Evolutionary conservation across 2,888 invertebrate species (phyloP).

Genomic region (Miltochrista miniata): DNA sequence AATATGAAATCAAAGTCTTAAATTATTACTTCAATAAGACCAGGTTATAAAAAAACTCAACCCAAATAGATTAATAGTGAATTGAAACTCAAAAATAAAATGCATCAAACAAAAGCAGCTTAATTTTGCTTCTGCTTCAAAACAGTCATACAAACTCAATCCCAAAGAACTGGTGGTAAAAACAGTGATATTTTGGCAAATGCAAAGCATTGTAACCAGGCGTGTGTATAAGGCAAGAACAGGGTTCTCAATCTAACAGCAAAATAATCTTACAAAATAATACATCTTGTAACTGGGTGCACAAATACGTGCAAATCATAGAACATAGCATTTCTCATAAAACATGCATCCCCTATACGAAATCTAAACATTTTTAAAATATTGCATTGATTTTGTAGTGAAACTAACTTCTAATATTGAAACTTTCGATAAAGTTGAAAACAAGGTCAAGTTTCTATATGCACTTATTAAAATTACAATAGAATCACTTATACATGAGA

Average conservation of each 20-base stretch:
- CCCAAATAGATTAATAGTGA: slow-evolving; percentile 34
- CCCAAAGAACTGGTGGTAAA: slow-evolving; percentile 49
- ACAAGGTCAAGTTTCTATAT: slow-evolving; percentile 23
- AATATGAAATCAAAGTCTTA: slow-evolving; percentile 36
- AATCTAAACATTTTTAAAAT: slow-evolving; percentile 23
- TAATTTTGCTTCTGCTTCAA: slow-evolving; percentile 30
- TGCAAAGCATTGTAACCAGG: slow-evolving; percentile 82
- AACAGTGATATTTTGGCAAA: slow-evolving; percentile 64
- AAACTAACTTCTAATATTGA: slow-evolving; percentile 23
- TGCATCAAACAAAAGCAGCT: slow-evolving; percentile 33
- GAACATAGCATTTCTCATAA: slow-evolving; percentile 46
- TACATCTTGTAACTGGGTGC: slow-evolving; percentile 46
- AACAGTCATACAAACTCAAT: slow-evolving; percentile 22
- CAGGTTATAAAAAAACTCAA: slow-evolving; percentile 47
- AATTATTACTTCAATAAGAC: slow-evolving; percentile 38
- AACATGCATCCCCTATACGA: slow-evolving; percentile 48
- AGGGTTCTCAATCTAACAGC: slow-evolving; percentile 51
- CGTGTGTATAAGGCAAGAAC: slow-evolving; percentile 63
- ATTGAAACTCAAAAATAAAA: slow-evolving; percentile 31
- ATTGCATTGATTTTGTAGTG: slow-evolving; percentile 23
- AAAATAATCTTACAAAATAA: slow-evolving; percentile 55
- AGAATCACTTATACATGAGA: neutral
- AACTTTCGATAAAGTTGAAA: slow-evolving; percentile 30
- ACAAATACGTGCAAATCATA: slow-evolving; percentile 65
- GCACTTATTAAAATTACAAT: neutral